Evolutionary conservation across 1,140 invertebrate species (phyloP).

Genomic region (Brachionus paranguensis): DNA sequence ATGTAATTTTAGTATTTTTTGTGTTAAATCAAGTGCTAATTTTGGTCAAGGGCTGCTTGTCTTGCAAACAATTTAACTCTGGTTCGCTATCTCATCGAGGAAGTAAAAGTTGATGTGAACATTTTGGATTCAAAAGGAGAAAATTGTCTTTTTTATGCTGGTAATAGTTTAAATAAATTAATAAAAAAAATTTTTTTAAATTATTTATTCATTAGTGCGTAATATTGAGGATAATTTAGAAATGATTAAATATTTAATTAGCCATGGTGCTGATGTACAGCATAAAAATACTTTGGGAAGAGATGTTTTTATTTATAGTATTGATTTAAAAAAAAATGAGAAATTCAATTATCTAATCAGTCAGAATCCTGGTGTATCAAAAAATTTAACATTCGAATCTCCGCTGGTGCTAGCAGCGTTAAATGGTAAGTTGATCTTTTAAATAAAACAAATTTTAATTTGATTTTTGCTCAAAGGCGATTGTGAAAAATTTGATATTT

Average conservation of each 20-base stretch:
- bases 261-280: neutral
- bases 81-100: conserved; percentile 6
- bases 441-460: neutral
- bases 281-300: neutral
- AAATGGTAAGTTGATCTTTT: neutral
- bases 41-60: conserved; percentile 13
- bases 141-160: conserved; percentile 35
- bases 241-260: neutral
- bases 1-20: conserved; percentile 6
- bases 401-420: neutral
- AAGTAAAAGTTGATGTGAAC: neutral
- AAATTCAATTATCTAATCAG: neutral
- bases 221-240: neutral
- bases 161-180: neutral
- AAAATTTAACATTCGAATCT: neutral
- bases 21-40: neutral
- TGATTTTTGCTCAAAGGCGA: neutral
- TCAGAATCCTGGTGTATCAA: neutral
- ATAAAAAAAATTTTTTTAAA: neutral
- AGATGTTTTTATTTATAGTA: neutral
- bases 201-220: neutral
- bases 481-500: conserved; percentile 7
- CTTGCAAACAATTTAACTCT: neutral
- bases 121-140: neutral
- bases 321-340: neutral